Base-by-base conservation (phyloP, 2,113 vertebrate species). In the Tragulus kanchil region DNA sequence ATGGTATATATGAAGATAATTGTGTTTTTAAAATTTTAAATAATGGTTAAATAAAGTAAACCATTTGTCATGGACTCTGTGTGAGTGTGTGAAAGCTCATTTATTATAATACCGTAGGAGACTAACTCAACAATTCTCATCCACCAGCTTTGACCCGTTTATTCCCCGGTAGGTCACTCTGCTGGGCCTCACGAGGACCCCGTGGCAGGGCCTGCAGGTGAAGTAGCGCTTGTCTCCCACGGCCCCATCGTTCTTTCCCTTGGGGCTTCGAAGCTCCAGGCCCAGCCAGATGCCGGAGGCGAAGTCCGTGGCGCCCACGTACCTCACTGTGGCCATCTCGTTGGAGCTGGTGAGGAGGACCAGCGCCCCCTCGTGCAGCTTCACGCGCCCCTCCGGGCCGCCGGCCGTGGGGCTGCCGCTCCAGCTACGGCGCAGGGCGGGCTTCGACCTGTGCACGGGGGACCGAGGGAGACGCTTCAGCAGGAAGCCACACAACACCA, bases 141-240 rank as follows among this genome's bases (percentile, higher is more conserved):
- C 99, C 48, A 99, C 99, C 3, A 99, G 98, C 85, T 98, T 99
- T 0, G 99, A 98, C 0, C 99, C 99, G 0, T 99, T 99, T 89
- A 99, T 99, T 0, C 99, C 99, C 0, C 99, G 98, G 78, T 99
- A 99, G 62, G 99, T 99, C 10, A 99, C 99, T 13, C 99, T 98
- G 98, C 99, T 99, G 0, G 99, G 99, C 0, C 99, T 98, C 3
- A 99, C 99, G 25, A 99, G 90, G 45, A 99, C 99, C 0, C 99
- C 99, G 0, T 99, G 98, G 95, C 99, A 99, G 0, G 98, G 98
- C 87, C 98, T 99, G 79, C 99, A 99, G 96, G 95, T 99, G 98
- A 99, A 99, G 87, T 99, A 99, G 79, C 99, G 99, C 2, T 98
- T 99, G 0, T 98, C 99, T 0, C 99, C 99, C 95, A 99, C 99